Percentiles rank a stretch among this genome's conserved stretches.
These are phyloP conservation scores for Caenorhabditis panamensis DNA, from an alignment of 2,888 invertebrate genomes.

Conservation along the genomic window DNA sequence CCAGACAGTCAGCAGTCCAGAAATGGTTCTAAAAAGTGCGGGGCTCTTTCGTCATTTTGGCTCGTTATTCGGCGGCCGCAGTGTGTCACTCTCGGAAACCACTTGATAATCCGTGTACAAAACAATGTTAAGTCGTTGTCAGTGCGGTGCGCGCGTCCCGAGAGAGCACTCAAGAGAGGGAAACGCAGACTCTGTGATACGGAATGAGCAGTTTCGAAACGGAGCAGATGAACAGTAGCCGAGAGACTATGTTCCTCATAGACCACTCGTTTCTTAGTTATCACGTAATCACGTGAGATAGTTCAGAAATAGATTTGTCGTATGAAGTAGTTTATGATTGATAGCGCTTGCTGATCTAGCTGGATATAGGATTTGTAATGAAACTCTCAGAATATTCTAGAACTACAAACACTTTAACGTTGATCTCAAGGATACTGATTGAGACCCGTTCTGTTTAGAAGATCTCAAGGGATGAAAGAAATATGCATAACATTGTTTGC, in stretches of 20 bases:
- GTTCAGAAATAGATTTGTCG: background rate
- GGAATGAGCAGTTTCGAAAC: constrained; percentile 32
- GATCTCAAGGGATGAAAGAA: background rate
- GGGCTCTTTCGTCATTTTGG: constrained; percentile 44
- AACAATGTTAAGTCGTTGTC: constrained; percentile 67
- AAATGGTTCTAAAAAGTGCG: constrained; percentile 46
- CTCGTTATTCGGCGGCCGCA: constrained; percentile 22
- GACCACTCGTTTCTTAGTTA: constrained; percentile 9
- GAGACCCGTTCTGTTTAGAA: background rate
- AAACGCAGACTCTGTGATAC: constrained; percentile 25
- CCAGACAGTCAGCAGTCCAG: constrained; percentile 4
- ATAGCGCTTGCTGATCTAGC: too few relatives aligned
- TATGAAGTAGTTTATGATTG: background rate
- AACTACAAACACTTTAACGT: too few relatives aligned
- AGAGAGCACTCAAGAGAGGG: constrained; percentile 53
- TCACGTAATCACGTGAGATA: constrained; percentile 15
- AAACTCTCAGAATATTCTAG: too few relatives aligned
- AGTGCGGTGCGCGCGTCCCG: constrained; percentile 23
- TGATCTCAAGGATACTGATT: too few relatives aligned
- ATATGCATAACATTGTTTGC: background rate
- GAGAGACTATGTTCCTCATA: background rate
- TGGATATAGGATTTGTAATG: too few relatives aligned
- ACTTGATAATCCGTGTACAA: constrained; percentile 68
- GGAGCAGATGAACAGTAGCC: constrained; percentile 18
- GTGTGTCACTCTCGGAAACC: constrained; percentile 58